A percentile compares a stretch with the other conserved stretches of the same genome.
Conservation (phyloP, 1,140 invertebrate genomes). For the Aethina tumida region DNA sequence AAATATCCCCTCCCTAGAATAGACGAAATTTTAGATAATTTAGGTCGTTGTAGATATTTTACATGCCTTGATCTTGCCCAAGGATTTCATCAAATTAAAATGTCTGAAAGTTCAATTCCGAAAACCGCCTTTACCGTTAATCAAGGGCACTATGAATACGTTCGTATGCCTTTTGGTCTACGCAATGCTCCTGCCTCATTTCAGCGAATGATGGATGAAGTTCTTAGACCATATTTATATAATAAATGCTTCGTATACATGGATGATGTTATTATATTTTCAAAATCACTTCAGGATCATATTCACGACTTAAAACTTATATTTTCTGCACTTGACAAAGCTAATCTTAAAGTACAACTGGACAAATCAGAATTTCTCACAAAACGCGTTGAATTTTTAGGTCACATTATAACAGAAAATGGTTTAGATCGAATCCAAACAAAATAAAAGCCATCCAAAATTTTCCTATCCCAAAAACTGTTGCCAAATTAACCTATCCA, state of each 20-base stretch:
- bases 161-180: conserved; percentile 37
- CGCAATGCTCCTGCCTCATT: conserved; percentile 38
- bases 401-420: conserved; percentile 13
- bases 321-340: conserved; percentile 19
- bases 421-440: conserved; percentile 14
- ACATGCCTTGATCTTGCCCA: conserved; percentile 38
- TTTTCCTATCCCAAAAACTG: conserved; percentile 11
- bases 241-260: conserved; percentile 28
- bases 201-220: conserved; percentile 35
- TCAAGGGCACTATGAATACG: conserved; percentile 33
- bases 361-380: conserved; percentile 28
- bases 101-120: conserved; percentile 29
- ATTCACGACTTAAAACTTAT: conserved; percentile 18
- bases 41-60: conserved; percentile 40
- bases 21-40: conserved; percentile 37
- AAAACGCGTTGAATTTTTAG: conserved; percentile 17
- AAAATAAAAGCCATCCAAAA: conserved; percentile 11
- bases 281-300: conserved; percentile 23
- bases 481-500: conserved; percentile 20
- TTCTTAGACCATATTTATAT: conserved; percentile 24
- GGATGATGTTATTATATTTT: conserved; percentile 30
- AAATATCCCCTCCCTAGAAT: conserved; percentile 44
- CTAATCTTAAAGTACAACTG: conserved; percentile 25
- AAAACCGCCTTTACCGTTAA: conserved; percentile 41
- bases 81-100: conserved; percentile 40